A percentile compares a stretch with the other conserved stretches of the same genome.
Evolutionary conservation across 2,113 vertebrate species (phyloP).

Genomic region (Eurystomus gularis): DNA sequence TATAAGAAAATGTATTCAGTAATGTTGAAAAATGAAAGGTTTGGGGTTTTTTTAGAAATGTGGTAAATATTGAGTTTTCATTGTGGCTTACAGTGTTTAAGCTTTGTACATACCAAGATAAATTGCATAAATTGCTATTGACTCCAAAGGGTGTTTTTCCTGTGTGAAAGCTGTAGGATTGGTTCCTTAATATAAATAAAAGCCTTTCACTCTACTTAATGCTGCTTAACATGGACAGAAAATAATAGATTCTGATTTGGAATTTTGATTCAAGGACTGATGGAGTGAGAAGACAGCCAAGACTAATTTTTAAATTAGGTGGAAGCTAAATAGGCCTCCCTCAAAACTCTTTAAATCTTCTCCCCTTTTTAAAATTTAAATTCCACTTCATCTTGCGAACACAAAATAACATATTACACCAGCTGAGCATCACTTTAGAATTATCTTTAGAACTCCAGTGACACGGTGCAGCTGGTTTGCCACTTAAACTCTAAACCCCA

Average conservation of each 20-base stretch:
- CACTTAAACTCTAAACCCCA: not conserved
- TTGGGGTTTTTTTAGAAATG: not conserved
- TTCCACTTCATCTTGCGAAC: not conserved
- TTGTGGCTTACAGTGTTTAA: not conserved
- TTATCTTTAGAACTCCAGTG: not conserved
- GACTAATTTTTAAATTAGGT: constrained; percentile 31
- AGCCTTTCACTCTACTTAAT: not conserved
- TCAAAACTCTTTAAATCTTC: constrained; percentile 6
- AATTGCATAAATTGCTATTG: not conserved
- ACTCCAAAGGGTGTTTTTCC: not conserved
- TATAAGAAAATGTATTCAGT: not conserved
- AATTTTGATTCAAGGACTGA: constrained; percentile 36
- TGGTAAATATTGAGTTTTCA: not conserved
- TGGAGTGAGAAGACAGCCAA: constrained; percentile 11
- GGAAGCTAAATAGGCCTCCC: not conserved
- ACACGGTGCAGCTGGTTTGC: not conserved
- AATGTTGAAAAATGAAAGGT: not conserved
- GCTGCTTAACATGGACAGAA: constrained; percentile 1
- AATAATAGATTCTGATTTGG: constrained; percentile 36
- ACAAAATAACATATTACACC: not conserved
- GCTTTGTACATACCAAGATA: not conserved
- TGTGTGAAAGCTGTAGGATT: not conserved
- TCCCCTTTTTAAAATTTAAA: not conserved
- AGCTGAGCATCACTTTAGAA: not conserved
- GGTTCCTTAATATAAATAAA: constrained; percentile 13